phyloP scores from a whole-genome alignment of 1,140 invertebrate species.

The Halictus rubicundus region DNA sequence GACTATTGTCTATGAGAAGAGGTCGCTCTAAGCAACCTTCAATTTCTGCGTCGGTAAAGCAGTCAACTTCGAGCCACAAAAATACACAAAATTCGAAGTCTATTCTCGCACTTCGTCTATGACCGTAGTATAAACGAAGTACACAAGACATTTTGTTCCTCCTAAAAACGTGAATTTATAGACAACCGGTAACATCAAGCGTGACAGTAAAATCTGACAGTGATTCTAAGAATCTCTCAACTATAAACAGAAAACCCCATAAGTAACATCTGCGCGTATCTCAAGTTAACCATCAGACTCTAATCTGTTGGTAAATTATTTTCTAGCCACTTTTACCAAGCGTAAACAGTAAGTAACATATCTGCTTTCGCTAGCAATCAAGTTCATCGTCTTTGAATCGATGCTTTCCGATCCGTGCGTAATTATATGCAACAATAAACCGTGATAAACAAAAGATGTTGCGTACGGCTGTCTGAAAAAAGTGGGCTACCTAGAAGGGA shows the following conservation, averaged over 20 bases:
- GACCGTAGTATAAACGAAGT: neutral
- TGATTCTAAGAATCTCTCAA: neutral
- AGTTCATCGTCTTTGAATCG: neutral
- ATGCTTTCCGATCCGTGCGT: neutral
- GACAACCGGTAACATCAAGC: too few species aligned
- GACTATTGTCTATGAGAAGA: too few species aligned
- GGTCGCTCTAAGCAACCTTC: too few species aligned
- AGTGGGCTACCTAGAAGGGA: neutral
- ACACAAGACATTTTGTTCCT: neutral
- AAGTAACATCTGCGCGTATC: neutral
- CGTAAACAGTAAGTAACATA: neutral
- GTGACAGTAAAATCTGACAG: neutral
- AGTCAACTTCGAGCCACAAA: too few species aligned
- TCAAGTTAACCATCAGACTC: neutral
- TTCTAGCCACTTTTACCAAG: neutral
- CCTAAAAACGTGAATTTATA: neutral
- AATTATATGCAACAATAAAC: neutral
- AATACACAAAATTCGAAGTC: too few species aligned
- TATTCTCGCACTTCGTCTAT: too few species aligned
- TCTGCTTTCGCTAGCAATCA: neutral
- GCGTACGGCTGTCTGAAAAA: neutral
- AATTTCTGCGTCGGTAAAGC: too few species aligned
- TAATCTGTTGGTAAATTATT: neutral
- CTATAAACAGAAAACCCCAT: neutral
- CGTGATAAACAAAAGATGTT: constrained; percentile 21